Evolutionary conservation across 2,888 invertebrate species (phyloP), one percentile per base, ranked within the genome.

Genomic region (Coelinius sp.): DNA sequence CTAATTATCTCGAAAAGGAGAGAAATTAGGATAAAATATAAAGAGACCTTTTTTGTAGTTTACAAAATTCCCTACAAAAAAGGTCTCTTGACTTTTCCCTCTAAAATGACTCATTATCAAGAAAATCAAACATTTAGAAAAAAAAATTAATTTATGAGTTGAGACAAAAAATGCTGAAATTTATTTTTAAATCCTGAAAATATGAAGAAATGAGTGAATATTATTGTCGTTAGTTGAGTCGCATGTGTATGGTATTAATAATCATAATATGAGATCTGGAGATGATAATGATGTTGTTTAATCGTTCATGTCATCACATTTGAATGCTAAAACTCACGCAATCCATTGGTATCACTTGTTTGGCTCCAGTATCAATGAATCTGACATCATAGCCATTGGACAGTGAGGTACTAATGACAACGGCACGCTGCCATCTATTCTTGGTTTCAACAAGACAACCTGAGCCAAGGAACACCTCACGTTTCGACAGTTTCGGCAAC

Each of bases 361-460:
- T 79, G 35, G 80, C 84, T 80, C 86, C 86, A 68, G 86, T 85
- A 82, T 86, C 86, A 81, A 86, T 85, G 75, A 86, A 78, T 76
- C 83, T 84, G 80, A 86, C 80, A 69, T 80, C 77, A 78, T 81
- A 81, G 66, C 78, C 77, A 62, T 78, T 71, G 44, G 80, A 76
- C 68, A 77, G 77, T 76, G 80, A 79, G 78, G 79, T 81, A 73
- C 81, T 82, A 78, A 80, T 72, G 71, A 86, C 81, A 77, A 85
- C 85, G 63, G 84, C 85, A 77, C 86, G 83, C 71, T 77, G 82
- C 86, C 86, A 86, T 56, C 79, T 75, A 80, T 81, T 83, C 75
- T 81, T 81, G 75, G 79, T 77, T 76, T 80, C 78, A 82, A 85
- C 80, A 74, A 86, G 81, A 83, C 86, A 86, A 80, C 86, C 86